A percentile compares a stretch with the other conserved stretches of the same genome.
Conservation (phyloP, 2,113 vertebrate genomes). For the Amphiprion ocellaris region DNA sequence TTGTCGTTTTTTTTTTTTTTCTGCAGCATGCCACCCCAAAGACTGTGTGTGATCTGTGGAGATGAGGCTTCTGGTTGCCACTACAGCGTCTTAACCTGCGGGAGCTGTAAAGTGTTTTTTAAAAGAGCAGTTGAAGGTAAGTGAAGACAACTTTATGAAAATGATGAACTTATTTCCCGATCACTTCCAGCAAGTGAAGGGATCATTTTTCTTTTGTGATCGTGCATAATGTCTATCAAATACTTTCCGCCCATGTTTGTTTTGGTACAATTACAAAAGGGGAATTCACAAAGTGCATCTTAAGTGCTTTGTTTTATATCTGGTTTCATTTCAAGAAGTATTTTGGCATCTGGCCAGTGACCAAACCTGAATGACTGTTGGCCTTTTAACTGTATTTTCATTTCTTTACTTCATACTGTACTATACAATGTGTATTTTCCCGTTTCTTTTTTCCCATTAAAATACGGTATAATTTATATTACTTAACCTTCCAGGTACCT, state of each 20-base stretch:
- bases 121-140: conserved; percentile 98
- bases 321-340: not conserved
- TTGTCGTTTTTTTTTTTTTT: not conserved
- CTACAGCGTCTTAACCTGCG: conserved; percentile 97
- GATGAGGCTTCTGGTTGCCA: conserved; percentile 98
- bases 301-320: not conserved
- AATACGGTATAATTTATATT: not conserved
- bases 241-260: not conserved
- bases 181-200: not conserved
- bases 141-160: conserved; percentile 15
- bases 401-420: not conserved
- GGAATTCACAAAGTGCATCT: not conserved
- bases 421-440: not conserved
- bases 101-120: conserved; percentile 99
- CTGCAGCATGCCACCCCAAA: conserved; percentile 91
- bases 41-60: conserved; percentile 94
- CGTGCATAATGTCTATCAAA: not conserved
- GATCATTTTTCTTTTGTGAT: not conserved
- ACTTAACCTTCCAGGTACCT: no score
- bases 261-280: not conserved
- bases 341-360: not conserved
- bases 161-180: not conserved
- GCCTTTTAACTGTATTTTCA: not conserved
- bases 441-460: not conserved
- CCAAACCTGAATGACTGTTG: not conserved